Evolutionary conservation across 2,113 vertebrate species (phyloP), one percentile per base, ranked within the genome.

Genomic region (Aphyosemion australe): DNA sequence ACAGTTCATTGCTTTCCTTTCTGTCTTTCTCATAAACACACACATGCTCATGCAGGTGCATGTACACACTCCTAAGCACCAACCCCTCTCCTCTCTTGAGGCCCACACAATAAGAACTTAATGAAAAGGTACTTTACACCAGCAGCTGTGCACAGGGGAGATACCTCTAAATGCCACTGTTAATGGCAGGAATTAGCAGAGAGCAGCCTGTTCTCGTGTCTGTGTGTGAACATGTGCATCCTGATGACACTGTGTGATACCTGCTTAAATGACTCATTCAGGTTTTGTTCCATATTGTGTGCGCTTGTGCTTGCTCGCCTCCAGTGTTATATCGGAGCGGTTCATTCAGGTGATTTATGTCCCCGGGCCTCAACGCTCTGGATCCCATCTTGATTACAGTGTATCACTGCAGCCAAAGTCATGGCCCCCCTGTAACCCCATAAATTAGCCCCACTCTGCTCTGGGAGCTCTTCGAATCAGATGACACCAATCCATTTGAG

Each of bases 91-190:
- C 78, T 51, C 83, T 81, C 80, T 69, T 50, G 74, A 80, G 87
- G 84, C 76, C 74, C 48, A 60, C 72, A 87, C 85, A 84, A 74
- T 83, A 84, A 83, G 72, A 70, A 70, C 81, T 85, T 90, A 89
- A 90, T 91, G 87, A 88, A 90, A 88, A 87, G 83, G 74, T 88
- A 86, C 86, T 90, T 84, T 84, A 82, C 79, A 73, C 76, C 74
- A 51, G 78, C 66, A 51, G 71, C 49, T 48, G 61, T 79, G 74
- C 78, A 78, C 72, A 56, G 47, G 85, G 79, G 81, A 83, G 83
- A 79, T 75, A 81, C 84, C 82, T 84, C 78, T 85, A 83, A 90
- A 88, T 84, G 87, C 84, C 84, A 86, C 68, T 76, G 72, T 76
- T 87, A 86, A 87, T 85, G 78, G 81, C 42, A 42, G 68, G 79